phyloP scores from a whole-genome alignment of 2,113 vertebrate genomes.

The Barbus barbus region DNA sequence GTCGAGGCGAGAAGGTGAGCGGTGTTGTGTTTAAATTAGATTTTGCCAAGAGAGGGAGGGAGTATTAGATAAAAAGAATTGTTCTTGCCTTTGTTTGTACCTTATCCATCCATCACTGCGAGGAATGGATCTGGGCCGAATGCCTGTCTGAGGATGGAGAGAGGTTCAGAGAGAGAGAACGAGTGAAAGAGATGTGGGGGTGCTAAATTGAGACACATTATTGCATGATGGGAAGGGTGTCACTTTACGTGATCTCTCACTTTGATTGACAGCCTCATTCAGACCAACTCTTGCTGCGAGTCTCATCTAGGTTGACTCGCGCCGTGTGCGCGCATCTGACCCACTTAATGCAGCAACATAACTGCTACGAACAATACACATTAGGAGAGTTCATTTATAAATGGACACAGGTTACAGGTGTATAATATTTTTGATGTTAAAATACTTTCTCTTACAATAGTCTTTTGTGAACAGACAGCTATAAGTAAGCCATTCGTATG shows the following conservation, averaged over 20 bases:
- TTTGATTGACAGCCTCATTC: conserved; percentile 51
- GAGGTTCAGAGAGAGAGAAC: not conserved
- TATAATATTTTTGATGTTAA: not conserved
- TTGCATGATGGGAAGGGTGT: conserved; percentile 51
- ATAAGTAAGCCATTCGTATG: not conserved
- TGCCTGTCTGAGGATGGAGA: conserved; percentile 25
- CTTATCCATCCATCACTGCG: conserved; percentile 41
- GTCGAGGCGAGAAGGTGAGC: not conserved
- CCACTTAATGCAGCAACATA: conserved; percentile 22
- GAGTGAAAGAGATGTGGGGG: not conserved
- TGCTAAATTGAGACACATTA: conserved; percentile 54
- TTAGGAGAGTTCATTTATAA: not conserved
- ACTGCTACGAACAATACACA: not conserved
- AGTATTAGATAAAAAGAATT: conserved; percentile 32
- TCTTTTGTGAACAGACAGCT: not conserved
- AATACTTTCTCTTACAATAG: not conserved
- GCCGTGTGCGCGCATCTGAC: not conserved
- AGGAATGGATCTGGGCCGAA: conserved; percentile 33
- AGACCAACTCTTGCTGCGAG: conserved; percentile 15
- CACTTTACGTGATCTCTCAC: conserved; percentile 48
- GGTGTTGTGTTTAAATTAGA: conserved; percentile 47
- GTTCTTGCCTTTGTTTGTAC: conserved; percentile 34
- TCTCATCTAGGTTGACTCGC: conserved; percentile 24
- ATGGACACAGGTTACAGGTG: not conserved
- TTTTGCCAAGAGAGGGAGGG: not conserved